Percentiles rank a stretch among this genome's conserved stretches.
Evolutionary conservation across 2,797 vertebrate genomes (phyloP).

Genomic region (Oreochromis mossambicus): DNA sequence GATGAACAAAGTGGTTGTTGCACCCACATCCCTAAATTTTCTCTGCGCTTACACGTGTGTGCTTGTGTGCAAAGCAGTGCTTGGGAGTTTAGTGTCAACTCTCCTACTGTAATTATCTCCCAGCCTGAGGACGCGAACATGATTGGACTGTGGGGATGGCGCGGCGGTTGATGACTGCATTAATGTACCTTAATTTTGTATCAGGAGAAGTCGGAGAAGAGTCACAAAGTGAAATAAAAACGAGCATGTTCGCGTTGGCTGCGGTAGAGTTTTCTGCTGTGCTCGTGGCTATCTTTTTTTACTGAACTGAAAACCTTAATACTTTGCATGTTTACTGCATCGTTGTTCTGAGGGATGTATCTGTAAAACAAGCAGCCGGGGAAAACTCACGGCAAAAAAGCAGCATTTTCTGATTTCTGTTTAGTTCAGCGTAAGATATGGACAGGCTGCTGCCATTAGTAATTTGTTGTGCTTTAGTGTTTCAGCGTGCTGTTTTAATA

Average conservation of each 20-base stretch:
- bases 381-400: not conserved
- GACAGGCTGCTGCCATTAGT: not conserved
- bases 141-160: constrained; percentile 21
- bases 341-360: not conserved
- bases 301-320: not conserved
- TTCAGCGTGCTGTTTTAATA: not conserved
- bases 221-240: not conserved
- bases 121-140: constrained; percentile 10
- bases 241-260: not conserved
- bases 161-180: constrained; percentile 18
- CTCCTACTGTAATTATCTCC: constrained; percentile 34
- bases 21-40: not conserved
- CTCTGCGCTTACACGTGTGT: not conserved
- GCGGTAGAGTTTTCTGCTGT: not conserved
- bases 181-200: constrained; percentile 16
- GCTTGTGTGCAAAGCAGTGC: not conserved
- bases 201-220: not conserved
- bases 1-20: constrained; percentile 6
- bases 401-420: not conserved
- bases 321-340: not conserved
- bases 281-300: not conserved
- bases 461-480: not conserved
- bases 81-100: not conserved
- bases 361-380: not conserved
- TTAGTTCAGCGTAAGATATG: not conserved